These are phyloP conservation scores for Antennarius maculatus DNA, from an alignment of 2,797 vertebrate species.

Conservation along the genomic window DNA sequence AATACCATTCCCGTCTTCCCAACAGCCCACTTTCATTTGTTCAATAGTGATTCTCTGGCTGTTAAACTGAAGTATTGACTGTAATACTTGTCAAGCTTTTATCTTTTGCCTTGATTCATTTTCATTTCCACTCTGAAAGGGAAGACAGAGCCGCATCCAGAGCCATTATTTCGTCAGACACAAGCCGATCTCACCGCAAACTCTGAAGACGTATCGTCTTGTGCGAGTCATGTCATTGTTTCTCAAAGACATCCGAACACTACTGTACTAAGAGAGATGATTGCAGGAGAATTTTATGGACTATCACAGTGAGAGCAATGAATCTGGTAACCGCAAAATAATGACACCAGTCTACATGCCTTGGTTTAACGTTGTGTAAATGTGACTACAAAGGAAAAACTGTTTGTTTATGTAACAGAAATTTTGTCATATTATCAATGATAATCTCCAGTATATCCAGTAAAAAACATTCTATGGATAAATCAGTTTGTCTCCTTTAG, in stretches of 20 bases:
- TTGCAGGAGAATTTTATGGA: slow-evolving; percentile 73
- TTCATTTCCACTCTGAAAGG: slow-evolving; percentile 71
- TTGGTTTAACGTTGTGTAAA: slow-evolving; percentile 58
- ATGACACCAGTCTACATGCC: slow-evolving; percentile 53
- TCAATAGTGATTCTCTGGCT: slow-evolving; percentile 72
- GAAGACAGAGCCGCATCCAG: slow-evolving; percentile 57
- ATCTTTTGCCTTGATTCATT: slow-evolving; percentile 81
- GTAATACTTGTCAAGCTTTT: slow-evolving; percentile 75
- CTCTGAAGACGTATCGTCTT: slow-evolving; percentile 71
- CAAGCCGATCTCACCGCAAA: slow-evolving; percentile 48
- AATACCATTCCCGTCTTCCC: slow-evolving; percentile 63
- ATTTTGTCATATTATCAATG: slow-evolving; percentile 43
- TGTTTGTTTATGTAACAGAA: slow-evolving; percentile 54
- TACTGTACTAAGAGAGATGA: slow-evolving; percentile 74
- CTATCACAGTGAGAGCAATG: slow-evolving; percentile 67
- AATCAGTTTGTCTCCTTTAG: slow-evolving; percentile 42
- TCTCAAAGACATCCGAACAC: slow-evolving; percentile 70
- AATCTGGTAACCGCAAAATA: slow-evolving; percentile 58
- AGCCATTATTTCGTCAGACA: slow-evolving; percentile 67
- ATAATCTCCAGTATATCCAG: slow-evolving; percentile 44
- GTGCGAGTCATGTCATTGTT: slow-evolving; percentile 70
- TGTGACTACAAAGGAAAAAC: slow-evolving; percentile 49
- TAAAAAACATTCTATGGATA: slow-evolving; percentile 46
- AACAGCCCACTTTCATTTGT: slow-evolving; percentile 74
- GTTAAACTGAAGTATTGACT: slow-evolving; percentile 81